Evolutionary conservation across 2,113 vertebrate species (phyloP).

Genomic region (Arenaria interpres): DNA sequence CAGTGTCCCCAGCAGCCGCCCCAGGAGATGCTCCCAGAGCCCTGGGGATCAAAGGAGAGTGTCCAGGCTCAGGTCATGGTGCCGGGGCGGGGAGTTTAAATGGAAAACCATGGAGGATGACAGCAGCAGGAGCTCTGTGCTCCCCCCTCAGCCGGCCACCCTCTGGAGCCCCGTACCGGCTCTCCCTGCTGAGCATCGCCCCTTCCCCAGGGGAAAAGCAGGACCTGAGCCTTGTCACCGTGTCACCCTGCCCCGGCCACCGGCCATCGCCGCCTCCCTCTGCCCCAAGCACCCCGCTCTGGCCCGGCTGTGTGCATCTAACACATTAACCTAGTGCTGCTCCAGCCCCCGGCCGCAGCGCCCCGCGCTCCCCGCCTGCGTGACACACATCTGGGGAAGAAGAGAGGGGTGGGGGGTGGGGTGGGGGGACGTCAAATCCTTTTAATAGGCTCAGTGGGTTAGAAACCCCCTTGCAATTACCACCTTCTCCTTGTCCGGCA

Average conservation of each 20-base stretch:
- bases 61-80: accelerated
- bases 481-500: not conserved
- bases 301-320: not conserved
- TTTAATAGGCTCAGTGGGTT: conserved; percentile 45
- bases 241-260: accelerated
- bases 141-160: not conserved
- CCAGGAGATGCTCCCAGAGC: not conserved
- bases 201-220: not conserved
- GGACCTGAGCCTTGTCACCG: not conserved
- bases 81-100: not conserved
- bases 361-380: not conserved
- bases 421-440: not conserved
- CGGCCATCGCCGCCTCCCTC: not conserved
- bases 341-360: not conserved
- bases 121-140: not conserved
- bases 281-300: not conserved
- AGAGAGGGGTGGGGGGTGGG: not conserved
- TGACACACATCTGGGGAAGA: conserved; percentile 54
- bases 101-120: accelerated
- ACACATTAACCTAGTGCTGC: conserved; percentile 50
- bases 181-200: not conserved
- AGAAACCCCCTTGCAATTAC: conserved; percentile 54
- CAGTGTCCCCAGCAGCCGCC: not conserved
- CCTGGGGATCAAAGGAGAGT: not conserved
- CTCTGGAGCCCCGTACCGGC: accelerated